These are phyloP conservation scores for Mycteria americana DNA, from an alignment of 2,797 vertebrate genomes.

Conservation along the genomic window DNA sequence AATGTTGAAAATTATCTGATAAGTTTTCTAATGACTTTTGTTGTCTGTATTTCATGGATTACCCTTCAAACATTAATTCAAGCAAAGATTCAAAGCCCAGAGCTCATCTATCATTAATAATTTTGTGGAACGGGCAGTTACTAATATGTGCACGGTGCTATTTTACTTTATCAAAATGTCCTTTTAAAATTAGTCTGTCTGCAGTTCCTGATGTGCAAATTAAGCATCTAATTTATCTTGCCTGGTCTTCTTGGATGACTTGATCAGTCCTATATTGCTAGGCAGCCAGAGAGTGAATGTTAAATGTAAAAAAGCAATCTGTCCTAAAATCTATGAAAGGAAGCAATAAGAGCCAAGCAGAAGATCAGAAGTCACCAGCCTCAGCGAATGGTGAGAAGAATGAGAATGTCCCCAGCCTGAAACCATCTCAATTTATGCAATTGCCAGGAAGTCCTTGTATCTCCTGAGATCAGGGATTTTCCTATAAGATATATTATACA, in stretches of 20 bases:
- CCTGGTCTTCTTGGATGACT: constrained; percentile 35
- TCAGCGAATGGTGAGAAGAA: neutral
- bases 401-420: neutral
- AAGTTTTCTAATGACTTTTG: constrained; percentile 1
- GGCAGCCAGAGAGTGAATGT: constrained; percentile 33
- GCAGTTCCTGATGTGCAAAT: constrained; percentile 67
- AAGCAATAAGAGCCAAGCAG: neutral
- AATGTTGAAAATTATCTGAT: neutral
- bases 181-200: constrained; percentile 73
- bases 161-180: constrained; percentile 74
- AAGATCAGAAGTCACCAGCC: constrained; percentile 7
- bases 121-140: constrained; percentile 43
- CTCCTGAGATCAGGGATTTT: neutral
- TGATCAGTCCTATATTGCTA: constrained; percentile 49
- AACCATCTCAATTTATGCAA: neutral
- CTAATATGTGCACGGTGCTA: constrained; percentile 44
- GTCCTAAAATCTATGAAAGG: neutral
- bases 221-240: constrained; percentile 74
- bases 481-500: neutral
- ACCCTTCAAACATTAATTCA: constrained; percentile 20
- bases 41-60: neutral
- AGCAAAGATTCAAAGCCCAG: constrained; percentile 41
- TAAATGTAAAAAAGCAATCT: constrained; percentile 30
- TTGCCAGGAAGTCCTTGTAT: neutral
- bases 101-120: constrained; percentile 62